These are phyloP conservation scores for Clupea harengus DNA, from an alignment of 2,113 vertebrate species.

Conservation along the genomic window DNA sequence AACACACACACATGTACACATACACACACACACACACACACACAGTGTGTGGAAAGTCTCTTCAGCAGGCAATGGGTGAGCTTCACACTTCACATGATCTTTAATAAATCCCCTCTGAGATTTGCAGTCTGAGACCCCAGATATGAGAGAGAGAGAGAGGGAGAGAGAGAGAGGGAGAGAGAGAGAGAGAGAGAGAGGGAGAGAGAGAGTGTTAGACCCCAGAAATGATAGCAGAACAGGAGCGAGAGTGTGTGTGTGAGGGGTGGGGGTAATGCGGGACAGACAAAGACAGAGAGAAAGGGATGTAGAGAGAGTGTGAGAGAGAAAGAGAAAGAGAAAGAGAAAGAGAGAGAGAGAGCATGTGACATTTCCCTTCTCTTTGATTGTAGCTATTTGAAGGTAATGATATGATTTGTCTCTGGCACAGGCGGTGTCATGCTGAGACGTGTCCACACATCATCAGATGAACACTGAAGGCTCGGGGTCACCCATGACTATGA, in stretches of 20 bases:
- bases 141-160: constrained; percentile 22
- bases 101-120: constrained; percentile 54
- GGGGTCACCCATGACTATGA: no score
- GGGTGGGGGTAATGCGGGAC: neutral
- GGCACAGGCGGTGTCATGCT: no score
- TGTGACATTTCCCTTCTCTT: constrained; percentile 27
- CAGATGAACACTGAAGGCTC: no score
- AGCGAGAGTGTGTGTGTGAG: no score
- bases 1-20: no score
- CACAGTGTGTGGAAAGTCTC: no score
- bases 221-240: no score
- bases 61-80: constrained; percentile 34
- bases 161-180: constrained; percentile 16
- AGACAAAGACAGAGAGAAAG: neutral
- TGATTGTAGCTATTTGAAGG: no score
- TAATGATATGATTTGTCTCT: no score
- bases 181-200: constrained; percentile 13
- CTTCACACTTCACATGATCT: constrained; percentile 52
- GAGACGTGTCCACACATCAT: no score
- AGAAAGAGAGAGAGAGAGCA: constrained; percentile 22
- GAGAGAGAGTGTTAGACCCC: neutral
- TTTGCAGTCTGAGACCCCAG: constrained; percentile 50
- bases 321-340: neutral
- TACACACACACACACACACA: no score
- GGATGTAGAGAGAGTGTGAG: neutral